Evolutionary conservation across 2,113 vertebrate species (phyloP), one percentile per base, ranked within the genome.

Genomic region (Lophochroa leadbeateri): DNA sequence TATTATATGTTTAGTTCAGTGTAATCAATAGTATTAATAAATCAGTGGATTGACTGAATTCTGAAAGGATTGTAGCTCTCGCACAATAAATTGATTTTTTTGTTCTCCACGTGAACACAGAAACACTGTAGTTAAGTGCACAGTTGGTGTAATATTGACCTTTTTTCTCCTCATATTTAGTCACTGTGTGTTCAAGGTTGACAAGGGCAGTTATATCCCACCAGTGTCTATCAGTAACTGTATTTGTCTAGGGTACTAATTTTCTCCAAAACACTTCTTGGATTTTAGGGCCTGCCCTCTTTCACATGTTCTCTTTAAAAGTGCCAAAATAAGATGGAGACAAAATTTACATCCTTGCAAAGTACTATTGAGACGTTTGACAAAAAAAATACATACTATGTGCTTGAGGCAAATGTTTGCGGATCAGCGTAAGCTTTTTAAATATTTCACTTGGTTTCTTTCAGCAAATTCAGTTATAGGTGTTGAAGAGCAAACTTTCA

Each of bases 21-120:
- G 25, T 92, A 95, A 96, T 97, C 96, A 92, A 96, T 96, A 94
- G 16, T 80, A 95, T 97, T 92, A 97, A 97, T 97, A 89, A 86
- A 92, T 93, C 82, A 95, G 82, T 90, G 81, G 64, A 92, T 53
- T 89, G 85, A 83, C 86, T 93, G 95, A 93, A 94, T 96, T 95
- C 91, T 82, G 86, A 94, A 91, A 94, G 90, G 68, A 82, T 82
- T 95, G 44, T 75, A 89, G 37, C 85, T 97, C 96, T 97, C 65
- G 18, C 47, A 77, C 84, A 89, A 95, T 93, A 87, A 94, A 94
- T 96, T 95, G 83, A 92, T 96, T 84, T 97, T 94, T 96, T 50
- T 81, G 78, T 96, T 94, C 95, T 94, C 70, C 67, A 43, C n/a
- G 37, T 68, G 67, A 97, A 81, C 86, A 67, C 58, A 95, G 74